Evolutionary conservation across 2,113 vertebrate species (phyloP).

Genomic region (Cepphus grylle): DNA sequence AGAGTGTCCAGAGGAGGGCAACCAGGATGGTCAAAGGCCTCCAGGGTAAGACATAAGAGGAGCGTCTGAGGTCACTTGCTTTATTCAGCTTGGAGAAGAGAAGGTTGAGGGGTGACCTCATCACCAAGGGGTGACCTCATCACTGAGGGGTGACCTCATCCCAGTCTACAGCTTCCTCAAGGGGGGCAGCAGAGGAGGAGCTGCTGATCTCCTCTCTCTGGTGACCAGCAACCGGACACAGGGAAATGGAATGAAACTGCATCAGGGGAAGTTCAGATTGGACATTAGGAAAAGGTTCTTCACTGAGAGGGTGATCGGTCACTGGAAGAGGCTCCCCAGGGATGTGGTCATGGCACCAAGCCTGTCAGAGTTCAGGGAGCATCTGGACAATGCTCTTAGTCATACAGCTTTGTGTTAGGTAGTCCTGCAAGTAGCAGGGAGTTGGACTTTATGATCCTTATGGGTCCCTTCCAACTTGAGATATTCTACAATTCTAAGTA

Average conservation of each 20-base stretch:
- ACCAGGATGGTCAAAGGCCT: neutral
- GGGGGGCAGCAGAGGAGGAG: neutral
- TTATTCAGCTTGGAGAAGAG: neutral
- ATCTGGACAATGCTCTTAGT: neutral
- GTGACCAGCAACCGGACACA: neutral
- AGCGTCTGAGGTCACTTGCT: neutral
- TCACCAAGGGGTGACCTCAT: neutral
- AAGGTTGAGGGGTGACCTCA: neutral
- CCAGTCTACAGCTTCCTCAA: neutral
- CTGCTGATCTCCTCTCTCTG: neutral
- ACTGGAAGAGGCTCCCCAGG: neutral
- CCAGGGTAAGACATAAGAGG: neutral
- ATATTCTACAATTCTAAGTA: neutral
- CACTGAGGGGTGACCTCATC: neutral
- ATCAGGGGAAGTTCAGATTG: neutral
- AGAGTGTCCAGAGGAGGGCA: neutral
- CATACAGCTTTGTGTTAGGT: neutral
- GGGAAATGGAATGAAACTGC: neutral
- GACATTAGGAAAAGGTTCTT: neutral
- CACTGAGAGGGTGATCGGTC: fast-evolving
- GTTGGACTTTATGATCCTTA: neutral
- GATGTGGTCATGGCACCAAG: neutral
- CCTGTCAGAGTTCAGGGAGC: neutral
- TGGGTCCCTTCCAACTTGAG: neutral
- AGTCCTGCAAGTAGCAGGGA: neutral